Conservation (phyloP, 2,888 invertebrate species). For the Drosophila anceps region DNA sequence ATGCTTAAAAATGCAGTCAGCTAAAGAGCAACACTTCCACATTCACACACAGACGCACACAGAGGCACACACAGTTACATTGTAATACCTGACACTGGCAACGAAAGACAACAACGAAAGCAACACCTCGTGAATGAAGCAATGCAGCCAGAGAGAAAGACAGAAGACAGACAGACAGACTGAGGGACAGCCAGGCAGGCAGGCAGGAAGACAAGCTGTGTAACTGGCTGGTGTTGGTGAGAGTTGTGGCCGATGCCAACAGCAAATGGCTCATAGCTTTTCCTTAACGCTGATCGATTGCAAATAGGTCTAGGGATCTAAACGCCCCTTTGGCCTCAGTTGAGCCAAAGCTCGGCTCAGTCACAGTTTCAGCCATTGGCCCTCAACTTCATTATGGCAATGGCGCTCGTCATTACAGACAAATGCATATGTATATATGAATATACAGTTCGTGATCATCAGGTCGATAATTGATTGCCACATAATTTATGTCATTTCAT, state of each 20-base stretch:
- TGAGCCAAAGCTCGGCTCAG: constrained; percentile 18
- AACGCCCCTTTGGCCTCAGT: constrained; percentile 63
- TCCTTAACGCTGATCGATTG: constrained; percentile 77
- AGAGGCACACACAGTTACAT: constrained; percentile 43
- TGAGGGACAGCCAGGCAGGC: not conserved
- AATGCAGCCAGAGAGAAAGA: constrained; percentile 35
- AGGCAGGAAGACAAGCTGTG: constrained; percentile 25
- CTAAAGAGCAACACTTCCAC: constrained; percentile 54
- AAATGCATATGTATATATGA: constrained; percentile 2
- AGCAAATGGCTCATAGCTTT: constrained; percentile 71
- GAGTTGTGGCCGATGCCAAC: constrained; percentile 63
- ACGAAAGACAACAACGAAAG: constrained; percentile 29
- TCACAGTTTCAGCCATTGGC: constrained; percentile 17
- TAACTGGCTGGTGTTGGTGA: constrained; percentile 55
- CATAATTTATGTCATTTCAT: constrained; percentile 84
- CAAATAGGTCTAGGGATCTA: constrained; percentile 77
- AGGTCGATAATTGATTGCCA: constrained; percentile 83
- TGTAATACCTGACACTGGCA: constrained; percentile 48
- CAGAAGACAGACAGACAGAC: constrained; percentile 1
- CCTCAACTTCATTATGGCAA: constrained; percentile 46
- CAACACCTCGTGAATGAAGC: constrained; percentile 56
- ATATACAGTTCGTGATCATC: constrained; percentile 69
- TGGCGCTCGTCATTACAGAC: constrained; percentile 50
- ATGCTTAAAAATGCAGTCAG: constrained; percentile 71
- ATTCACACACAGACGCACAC: constrained; percentile 22